phyloP scores from a whole-genome alignment of 1,140 invertebrate species.

The Philaenus spumarius region DNA sequence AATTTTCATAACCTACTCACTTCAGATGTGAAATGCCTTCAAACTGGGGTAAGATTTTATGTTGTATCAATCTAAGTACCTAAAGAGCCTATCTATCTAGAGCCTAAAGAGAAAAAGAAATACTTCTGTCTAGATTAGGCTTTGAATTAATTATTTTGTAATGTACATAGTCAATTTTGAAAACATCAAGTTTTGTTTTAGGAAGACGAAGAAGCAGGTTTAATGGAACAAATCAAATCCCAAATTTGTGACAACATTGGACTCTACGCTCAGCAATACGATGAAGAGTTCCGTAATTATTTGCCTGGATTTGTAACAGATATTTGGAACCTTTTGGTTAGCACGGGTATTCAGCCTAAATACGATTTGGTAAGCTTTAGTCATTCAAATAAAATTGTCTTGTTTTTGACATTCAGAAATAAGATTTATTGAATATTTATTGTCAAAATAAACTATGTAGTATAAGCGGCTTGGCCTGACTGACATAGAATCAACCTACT shows the following conservation, averaged over 20 bases:
- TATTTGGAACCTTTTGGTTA: conserved; percentile 84
- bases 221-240: conserved; percentile 86
- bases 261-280: conserved; percentile 95
- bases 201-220: conserved; percentile 82
- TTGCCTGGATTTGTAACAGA: conserved; percentile 85
- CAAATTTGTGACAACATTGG: conserved; percentile 94
- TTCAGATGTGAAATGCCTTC: conserved; percentile 65
- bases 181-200: too few species aligned
- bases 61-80: neutral
- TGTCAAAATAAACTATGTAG: too few species aligned
- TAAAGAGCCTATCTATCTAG: too few species aligned
- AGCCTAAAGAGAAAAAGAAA: too few species aligned
- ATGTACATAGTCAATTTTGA: too few species aligned
- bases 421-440: too few species aligned
- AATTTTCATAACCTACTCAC: conserved; percentile 78
- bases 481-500: too few species aligned
- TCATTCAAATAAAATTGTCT: too few species aligned
- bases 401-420: too few species aligned
- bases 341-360: conserved; percentile 77
- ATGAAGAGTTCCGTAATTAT: conserved; percentile 90
- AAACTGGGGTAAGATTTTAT: conserved; percentile 49
- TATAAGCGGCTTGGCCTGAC: too few species aligned
- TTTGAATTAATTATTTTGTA: too few species aligned
- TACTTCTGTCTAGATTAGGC: too few species aligned
- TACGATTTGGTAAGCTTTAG: conserved; percentile 85